Percentiles rank a stretch among this genome's conserved stretches.
These are phyloP conservation scores for Gnathonemus echidnorhynchus DNA, from an alignment of 2,113 vertebrate genomes.

Conservation along the genomic window DNA sequence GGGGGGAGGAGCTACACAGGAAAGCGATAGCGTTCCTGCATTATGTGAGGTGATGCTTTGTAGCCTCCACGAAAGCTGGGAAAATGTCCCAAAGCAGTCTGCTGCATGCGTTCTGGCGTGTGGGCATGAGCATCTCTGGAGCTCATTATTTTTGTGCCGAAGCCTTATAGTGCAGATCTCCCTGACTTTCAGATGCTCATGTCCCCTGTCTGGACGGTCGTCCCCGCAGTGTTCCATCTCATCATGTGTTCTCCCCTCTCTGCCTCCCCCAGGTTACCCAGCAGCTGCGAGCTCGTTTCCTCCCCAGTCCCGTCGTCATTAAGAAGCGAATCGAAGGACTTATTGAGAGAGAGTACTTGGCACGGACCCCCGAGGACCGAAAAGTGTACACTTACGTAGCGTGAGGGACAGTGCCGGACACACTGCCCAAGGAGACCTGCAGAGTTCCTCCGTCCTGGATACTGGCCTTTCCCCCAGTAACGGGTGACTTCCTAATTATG, in stretches of 20 bases:
- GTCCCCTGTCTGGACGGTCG: neutral
- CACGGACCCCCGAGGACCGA: constrained; percentile 93
- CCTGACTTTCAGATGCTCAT: neutral
- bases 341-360: constrained; percentile 99
- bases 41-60: neutral
- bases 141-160: neutral
- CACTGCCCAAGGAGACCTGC: neutral
- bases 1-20: neutral
- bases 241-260: neutral
- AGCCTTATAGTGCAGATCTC: neutral
- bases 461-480: neutral
- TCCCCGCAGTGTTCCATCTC: neutral
- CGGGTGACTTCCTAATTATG: neutral
- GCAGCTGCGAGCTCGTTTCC: constrained; percentile 88
- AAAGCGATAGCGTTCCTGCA: neutral
- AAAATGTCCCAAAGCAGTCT: neutral
- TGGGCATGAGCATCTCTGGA: neutral
- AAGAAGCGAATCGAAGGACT: constrained; percentile 99
- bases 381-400: constrained; percentile 98
- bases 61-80: neutral
- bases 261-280: constrained; percentile 80
- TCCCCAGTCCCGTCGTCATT: constrained; percentile 96
- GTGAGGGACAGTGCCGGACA: constrained; percentile 58
- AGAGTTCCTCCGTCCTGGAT: neutral
- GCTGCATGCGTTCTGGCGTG: neutral